Evolutionary conservation across 37 sponge, comb jelly and placozoan genomes (phyloP).

Genomic region (Diacarnus erythraeanus): DNA sequence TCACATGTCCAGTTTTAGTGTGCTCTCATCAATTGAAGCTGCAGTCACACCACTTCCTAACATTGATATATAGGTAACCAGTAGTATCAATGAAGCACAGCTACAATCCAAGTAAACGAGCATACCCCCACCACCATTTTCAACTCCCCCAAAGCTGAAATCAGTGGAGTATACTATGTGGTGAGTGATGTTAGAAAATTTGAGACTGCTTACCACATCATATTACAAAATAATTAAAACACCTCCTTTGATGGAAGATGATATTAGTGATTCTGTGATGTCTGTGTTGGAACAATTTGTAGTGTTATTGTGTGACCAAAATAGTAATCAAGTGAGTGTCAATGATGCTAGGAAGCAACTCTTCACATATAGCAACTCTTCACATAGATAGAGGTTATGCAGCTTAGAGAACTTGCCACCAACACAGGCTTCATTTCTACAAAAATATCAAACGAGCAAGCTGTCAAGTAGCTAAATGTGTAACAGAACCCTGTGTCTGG

Average conservation of each 20-base stretch:
- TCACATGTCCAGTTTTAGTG: too few relatives aligned
- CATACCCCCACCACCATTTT: too few relatives aligned
- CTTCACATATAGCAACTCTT: slow-evolving; percentile 12
- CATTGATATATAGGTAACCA: too few relatives aligned
- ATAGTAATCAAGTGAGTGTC: slow-evolving; percentile 23
- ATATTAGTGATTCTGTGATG: slow-evolving; percentile 15
- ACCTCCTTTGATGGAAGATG: slow-evolving; percentile 11
- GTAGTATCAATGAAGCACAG: too few relatives aligned
- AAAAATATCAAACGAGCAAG: slow-evolving; percentile 20
- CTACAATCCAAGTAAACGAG: too few relatives aligned
- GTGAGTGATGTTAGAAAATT: too few relatives aligned
- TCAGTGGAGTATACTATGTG: too few relatives aligned
- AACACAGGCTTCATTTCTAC: slow-evolving; percentile 33
- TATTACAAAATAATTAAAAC: slow-evolving; percentile 7
- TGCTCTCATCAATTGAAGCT: too few relatives aligned
- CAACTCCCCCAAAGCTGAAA: too few relatives aligned
- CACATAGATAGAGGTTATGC: slow-evolving; percentile 3
- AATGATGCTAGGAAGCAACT: slow-evolving; percentile 22
- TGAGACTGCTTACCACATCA: too few relatives aligned
- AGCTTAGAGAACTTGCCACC: slow-evolving; percentile 26
- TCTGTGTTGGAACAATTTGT: slow-evolving; percentile 26
- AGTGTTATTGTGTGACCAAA: slow-evolving; percentile 16
- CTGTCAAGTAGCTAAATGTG: slow-evolving; percentile 13
- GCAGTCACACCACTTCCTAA: too few relatives aligned
- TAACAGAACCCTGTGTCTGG: slow-evolving; percentile 14